These are phyloP conservation scores for Phocoena phocoena DNA, from an alignment of 2,113 vertebrate genomes.

Conservation along the genomic window DNA sequence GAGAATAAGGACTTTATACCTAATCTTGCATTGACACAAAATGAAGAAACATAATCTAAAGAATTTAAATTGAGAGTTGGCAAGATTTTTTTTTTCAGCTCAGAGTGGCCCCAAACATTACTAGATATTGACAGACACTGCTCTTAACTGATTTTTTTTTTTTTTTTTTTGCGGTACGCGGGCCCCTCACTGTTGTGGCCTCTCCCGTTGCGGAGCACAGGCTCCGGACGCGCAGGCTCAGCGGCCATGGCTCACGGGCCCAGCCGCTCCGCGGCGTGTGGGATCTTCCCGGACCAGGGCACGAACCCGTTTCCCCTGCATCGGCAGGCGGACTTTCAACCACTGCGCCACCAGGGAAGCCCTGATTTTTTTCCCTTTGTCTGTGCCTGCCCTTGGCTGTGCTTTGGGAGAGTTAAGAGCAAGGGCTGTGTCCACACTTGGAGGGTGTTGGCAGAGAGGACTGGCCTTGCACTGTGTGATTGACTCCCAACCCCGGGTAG, in stretches of 20 bases:
- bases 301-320: too few relatives aligned
- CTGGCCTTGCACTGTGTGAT: not conserved
- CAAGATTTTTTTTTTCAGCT: conserved; percentile 29
- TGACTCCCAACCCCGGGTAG: not conserved
- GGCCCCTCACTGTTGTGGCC: too few relatives aligned
- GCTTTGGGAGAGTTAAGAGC: conserved; percentile 4
- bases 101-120: not conserved
- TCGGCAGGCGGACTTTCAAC: too few relatives aligned
- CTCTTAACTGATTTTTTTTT: not conserved
- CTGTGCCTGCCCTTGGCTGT: conserved; percentile 33
- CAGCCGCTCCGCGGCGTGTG: too few relatives aligned
- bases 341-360: too few relatives aligned
- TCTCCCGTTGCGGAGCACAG: too few relatives aligned
- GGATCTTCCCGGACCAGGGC: too few relatives aligned
- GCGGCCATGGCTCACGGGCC: too few relatives aligned
- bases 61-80: conserved; percentile 21
- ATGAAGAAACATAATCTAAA: conserved; percentile 54
- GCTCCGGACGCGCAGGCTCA: too few relatives aligned
- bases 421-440: conserved; percentile 10
- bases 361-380: not conserved
- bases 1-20: conserved; percentile 9
- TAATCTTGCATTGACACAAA: conserved; percentile 9
- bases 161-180: not conserved
- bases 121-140: conserved; percentile 5
- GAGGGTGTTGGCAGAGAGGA: conserved; percentile 31